Evolutionary conservation across 2,113 vertebrate genomes (phyloP), one percentile per base, ranked within the genome.

Genomic region (Proterorhinus semilunaris): DNA sequence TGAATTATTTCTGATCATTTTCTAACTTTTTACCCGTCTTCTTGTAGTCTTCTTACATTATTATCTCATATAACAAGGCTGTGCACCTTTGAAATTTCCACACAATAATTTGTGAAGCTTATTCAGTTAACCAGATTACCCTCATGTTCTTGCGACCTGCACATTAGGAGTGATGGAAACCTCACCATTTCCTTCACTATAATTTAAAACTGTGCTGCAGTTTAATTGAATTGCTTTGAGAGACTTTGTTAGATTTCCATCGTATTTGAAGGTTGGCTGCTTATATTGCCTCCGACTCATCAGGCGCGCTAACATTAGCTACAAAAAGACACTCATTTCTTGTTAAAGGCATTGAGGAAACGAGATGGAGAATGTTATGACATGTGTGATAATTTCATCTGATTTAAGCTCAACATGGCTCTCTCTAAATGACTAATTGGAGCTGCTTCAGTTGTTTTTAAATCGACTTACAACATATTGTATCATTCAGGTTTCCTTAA

Each of bases 271-370:
- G 49, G 52, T 62, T 63, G 50, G 15, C 57, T 54, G 52, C 46
- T 6, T 73, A 74, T 65, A 72, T 70, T 68, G 67, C 42, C 16
- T 16, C 66, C 49, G 75, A 76, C 53, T 67, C 66, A 68, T 76
- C 72, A 62, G 65, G 13, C 65, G 46, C 9, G 63, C 11, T 68
- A 66, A 74, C 69, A 68, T 21, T 48, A 66, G 71, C 49, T 16
- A 45, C 66, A 69, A 81, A 72, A 43, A 48, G 51, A 68, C 61
- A 50, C 51, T 9, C 44, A 69, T 55, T 10, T 70, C 27, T 10
- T 67, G 36, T 64, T 11, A 62, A 64, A 13, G 53, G 55, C 17
- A 61, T 21, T 11, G 9, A 63, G 62, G 45, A 43, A 48, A 63
- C 27, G 15, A 59, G 21, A 47, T 21, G 53, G 36, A 9, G 62